Evolutionary conservation across 1,140 invertebrate species (phyloP), one percentile per base, ranked within the genome.

Genomic region (Theocolax elegans): DNA sequence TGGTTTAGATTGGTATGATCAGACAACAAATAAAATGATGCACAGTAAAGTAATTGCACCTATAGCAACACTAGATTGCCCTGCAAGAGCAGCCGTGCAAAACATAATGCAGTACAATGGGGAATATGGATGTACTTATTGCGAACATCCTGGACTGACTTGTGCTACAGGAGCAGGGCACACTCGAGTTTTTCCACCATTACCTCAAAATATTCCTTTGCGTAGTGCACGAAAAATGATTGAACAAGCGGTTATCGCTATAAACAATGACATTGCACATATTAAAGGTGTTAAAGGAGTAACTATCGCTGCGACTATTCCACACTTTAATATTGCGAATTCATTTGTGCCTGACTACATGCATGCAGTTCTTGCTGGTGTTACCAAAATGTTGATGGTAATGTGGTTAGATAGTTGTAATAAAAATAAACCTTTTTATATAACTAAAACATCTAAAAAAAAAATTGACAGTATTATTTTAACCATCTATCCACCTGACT

Each of bases 401-500:
- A 40, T 65, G 38, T 71, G 53, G 53, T 71, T 71, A 49, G n/a
- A 58, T 58, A 2, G 2, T 1, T 21, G 15, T 31, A 53, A 35
- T 21, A 13, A 25, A 2, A 4, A 19, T 15, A 27, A 44, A 38
- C 17, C 9, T 27, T 56, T 51, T 53, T 29, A 54, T 9, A 44
- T 66, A 27, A 38, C 44, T 19, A 21, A 35, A 38, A 8, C 4
- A 31, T 4, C 2, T 40, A 40, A 3, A 25, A 25, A 40, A 10
- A 4, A 23, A 66, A 66, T 66, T 2, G 42, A 42, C n/a, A 17
- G 54, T 21, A 8, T 44, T 2, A 25, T 66, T 17, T 13, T 15
- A 19, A 3, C 66, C 44, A 67, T 72, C 17, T 60, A 35, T 1
- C 56, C 58, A 25, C 71, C 71, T 21, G 64, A 67, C 54, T 25